A percentile compares a stretch with the other conserved stretches of the same genome.
phyloP scores from a whole-genome alignment of 2,797 vertebrate species.

The Pseudomugil gertrudae region DNA sequence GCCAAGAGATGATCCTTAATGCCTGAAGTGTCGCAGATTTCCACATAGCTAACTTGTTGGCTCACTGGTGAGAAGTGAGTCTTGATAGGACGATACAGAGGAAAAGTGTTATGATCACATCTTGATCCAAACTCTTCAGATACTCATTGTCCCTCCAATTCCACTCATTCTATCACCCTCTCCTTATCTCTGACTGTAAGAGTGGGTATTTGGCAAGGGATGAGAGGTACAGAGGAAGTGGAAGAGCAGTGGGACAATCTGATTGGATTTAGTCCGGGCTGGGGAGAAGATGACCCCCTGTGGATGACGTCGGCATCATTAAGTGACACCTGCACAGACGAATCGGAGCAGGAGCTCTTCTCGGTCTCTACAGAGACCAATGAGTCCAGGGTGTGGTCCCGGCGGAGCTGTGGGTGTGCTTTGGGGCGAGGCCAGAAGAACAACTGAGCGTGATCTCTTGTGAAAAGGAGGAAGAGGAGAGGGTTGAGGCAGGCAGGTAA shows the following conservation, averaged over 20 bases:
- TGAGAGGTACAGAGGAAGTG: constrained; percentile 83
- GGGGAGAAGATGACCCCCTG: constrained; percentile 58
- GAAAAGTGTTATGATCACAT: constrained; percentile 62
- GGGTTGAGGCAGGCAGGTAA: constrained; percentile 94
- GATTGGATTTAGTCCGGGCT: constrained; percentile 67
- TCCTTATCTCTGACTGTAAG: constrained; percentile 67
- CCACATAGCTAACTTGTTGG: constrained; percentile 40
- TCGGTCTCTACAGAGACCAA: constrained; percentile 85
- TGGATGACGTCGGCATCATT: constrained; percentile 81
- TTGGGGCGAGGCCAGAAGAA: constrained; percentile 82
- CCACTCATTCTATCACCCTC: constrained; percentile 70
- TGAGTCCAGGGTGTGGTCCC: constrained; percentile 75
- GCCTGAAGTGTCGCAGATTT: constrained; percentile 54
- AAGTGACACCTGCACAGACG: constrained; percentile 88
- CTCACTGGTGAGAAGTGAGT: constrained; percentile 81
- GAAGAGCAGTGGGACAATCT: constrained; percentile 74
- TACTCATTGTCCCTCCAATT: constrained; percentile 75
- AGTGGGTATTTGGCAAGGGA: constrained; percentile 81
- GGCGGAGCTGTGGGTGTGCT: constrained; percentile 66
- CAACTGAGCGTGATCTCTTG: constrained; percentile 87
- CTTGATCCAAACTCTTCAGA: constrained; percentile 68
- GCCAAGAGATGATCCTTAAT: constrained; percentile 47
- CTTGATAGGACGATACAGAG: constrained; percentile 69
- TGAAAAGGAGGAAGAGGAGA: constrained; percentile 92
- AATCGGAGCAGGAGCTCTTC: constrained; percentile 93